phyloP scores from a whole-genome alignment of 2,888 invertebrate species.

The Drosophila macrospina region DNA sequence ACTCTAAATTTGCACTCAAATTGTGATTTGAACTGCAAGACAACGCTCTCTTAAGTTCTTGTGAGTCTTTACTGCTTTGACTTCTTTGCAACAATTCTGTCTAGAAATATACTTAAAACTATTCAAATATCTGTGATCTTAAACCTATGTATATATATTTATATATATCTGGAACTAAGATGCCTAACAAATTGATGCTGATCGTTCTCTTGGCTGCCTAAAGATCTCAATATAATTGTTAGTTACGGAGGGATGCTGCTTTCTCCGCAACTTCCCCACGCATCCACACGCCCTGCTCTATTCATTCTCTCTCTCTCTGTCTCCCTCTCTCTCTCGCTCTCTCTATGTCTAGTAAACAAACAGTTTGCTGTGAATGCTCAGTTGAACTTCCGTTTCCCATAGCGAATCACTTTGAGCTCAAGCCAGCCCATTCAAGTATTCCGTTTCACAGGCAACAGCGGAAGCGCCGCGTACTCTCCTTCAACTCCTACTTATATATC shows the following conservation, averaged over 20 bases:
- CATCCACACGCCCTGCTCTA: not conserved
- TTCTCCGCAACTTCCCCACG: not conserved
- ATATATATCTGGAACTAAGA: no score
- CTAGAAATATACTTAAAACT: no score
- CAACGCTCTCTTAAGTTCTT: no score
- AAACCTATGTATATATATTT: no score
- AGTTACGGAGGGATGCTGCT: not conserved
- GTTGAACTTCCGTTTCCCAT: conserved; percentile 56
- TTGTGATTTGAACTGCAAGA: no score
- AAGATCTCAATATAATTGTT: not conserved
- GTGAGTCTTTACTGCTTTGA: no score
- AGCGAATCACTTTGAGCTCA: conserved; percentile 24
- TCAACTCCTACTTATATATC: not conserved
- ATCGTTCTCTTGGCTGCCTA: no score
- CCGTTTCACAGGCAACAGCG: conserved; percentile 49
- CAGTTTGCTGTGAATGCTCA: not conserved
- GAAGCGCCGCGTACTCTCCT: conserved; percentile 41
- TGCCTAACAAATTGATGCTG: no score
- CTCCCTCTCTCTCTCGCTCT: not conserved
- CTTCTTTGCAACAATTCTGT: no score
- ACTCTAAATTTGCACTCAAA: no score
- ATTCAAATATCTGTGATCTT: no score
- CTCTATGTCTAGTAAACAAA: not conserved
- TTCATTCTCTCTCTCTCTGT: not conserved
- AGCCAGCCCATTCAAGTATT: conserved; percentile 44